Conservation (phyloP, 2,797 vertebrate species). For the Decapterus maruadsi region DNA sequence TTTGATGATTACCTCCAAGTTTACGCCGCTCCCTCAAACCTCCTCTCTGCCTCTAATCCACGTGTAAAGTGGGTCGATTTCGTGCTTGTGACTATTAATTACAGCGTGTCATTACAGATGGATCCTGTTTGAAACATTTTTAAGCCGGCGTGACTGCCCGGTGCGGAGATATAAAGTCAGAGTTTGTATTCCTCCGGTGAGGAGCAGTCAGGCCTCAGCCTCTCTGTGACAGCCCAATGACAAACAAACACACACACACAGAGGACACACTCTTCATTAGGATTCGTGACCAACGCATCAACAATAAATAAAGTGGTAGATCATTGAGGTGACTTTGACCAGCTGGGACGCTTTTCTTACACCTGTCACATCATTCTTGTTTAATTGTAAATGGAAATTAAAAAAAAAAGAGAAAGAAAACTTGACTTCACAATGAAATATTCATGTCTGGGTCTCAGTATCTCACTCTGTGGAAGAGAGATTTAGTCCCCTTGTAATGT, state of each 20-base stretch:
- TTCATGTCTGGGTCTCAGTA: neutral
- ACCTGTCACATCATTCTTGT: conserved; percentile 20
- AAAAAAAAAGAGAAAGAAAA: neutral
- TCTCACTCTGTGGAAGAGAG: neutral
- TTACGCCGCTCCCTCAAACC: conserved; percentile 48
- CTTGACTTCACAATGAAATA: conserved; percentile 14
- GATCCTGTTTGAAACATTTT: conserved; percentile 35
- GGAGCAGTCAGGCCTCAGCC: neutral
- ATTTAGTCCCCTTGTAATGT: neutral
- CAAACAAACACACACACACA: conserved; percentile 2
- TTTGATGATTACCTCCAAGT: conserved; percentile 67
- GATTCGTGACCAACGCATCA: conserved; percentile 26
- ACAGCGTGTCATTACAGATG: conserved; percentile 22
- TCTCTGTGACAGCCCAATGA: neutral
- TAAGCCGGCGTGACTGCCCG: neutral
- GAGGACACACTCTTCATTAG: conserved; percentile 26
- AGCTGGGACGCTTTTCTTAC: neutral
- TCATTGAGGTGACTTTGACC: conserved; percentile 31
- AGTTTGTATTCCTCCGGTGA: neutral
- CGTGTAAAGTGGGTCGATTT: conserved; percentile 54
- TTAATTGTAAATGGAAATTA: conserved; percentile 2
- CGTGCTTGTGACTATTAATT: conserved; percentile 53
- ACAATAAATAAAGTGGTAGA: conserved; percentile 18
- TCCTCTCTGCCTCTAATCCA: conserved; percentile 35
- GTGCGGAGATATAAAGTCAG: neutral